Conservation (phyloP, 2,797 vertebrate genomes). For the Monodelphis domestica region DNA sequence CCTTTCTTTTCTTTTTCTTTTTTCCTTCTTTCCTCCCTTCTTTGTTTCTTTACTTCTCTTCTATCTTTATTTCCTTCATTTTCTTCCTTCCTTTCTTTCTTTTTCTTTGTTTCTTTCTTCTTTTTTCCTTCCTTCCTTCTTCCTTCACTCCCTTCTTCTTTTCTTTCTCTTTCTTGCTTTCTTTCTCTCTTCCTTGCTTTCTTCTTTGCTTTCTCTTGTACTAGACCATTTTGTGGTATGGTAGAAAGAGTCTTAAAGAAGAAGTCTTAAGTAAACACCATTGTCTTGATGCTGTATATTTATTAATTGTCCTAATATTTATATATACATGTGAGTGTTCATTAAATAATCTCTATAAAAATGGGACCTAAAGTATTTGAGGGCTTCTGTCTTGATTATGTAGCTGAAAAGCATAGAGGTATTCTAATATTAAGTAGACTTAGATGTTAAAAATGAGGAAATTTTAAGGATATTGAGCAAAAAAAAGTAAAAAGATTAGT, state of each 20-base stretch:
- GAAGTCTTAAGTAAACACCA: neutral
- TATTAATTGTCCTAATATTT: neutral
- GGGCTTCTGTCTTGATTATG: too few species aligned
- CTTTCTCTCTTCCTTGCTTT: neutral
- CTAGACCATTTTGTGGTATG: neutral
- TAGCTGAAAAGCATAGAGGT: neutral
- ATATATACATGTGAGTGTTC: neutral
- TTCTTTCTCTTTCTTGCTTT: too few species aligned
- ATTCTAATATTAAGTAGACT: neutral
- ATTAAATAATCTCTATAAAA: neutral
- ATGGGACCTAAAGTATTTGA: neutral
- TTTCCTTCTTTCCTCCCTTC: neutral
- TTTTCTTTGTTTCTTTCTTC: too few species aligned
- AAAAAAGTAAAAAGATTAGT: neutral
- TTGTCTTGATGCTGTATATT: neutral
- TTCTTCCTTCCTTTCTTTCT: neutral
- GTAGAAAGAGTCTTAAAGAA: neutral
- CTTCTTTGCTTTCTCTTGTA: neutral
- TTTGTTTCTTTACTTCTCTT: too few species aligned
- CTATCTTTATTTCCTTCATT: too few species aligned
- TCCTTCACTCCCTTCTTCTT: fast-evolving
- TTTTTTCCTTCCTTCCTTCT: too few species aligned
- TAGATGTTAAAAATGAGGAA: neutral
- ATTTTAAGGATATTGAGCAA: neutral
- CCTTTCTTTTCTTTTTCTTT: too few species aligned